Evolutionary conservation across 2,113 vertebrate species (phyloP), one percentile per base, ranked within the genome.

Genomic region (Petromus typicus): DNA sequence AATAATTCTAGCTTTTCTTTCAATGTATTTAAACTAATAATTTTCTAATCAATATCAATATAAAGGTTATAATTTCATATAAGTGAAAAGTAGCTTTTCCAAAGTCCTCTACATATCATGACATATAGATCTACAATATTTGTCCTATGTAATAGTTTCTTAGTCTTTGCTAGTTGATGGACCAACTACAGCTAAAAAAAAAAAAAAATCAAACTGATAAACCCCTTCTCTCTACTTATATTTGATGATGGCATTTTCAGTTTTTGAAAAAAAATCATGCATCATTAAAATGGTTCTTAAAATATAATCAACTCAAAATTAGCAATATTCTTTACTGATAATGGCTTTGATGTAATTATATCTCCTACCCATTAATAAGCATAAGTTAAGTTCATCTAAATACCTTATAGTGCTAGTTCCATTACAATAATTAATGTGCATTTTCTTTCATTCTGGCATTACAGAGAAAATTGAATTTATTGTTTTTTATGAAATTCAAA

Each of bases 251-350:
- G 16, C 27, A 23, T 93, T 91, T 94, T 89, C 71, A 84, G 27
- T 71, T 91, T 84, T 63, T 71, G 7, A 61, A n/a, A 93, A n/a
- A 93, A 89, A 84, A 78, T 45, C n/a, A 89, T 75, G 27, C 25
- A 88, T 34, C 40, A 51, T 69, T 43, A 48, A 92, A 12, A 71
- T 16, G 73, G 14, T 34, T 69, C 10, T 76, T 54, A 93, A 94
- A 91, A 88, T 3, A 89, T 93, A 96, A 95, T 85, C 5, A 94
- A 94, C 40, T 63, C 86, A 96, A 97, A 93, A 81, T 90, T 66
- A 89, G 89, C 63, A 82, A 81, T 14, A 30, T 90, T 8, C 40
- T 95, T 96, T 83, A 97, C 2, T 54, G 66, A 96, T 34, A 96
- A 94, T 43, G 78, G 18, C 78, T 90, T 95, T 86, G 25, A 78